These are phyloP conservation scores for Eupithecia centaureata DNA, from an alignment of 2,888 invertebrate genomes.

Conservation along the genomic window DNA sequence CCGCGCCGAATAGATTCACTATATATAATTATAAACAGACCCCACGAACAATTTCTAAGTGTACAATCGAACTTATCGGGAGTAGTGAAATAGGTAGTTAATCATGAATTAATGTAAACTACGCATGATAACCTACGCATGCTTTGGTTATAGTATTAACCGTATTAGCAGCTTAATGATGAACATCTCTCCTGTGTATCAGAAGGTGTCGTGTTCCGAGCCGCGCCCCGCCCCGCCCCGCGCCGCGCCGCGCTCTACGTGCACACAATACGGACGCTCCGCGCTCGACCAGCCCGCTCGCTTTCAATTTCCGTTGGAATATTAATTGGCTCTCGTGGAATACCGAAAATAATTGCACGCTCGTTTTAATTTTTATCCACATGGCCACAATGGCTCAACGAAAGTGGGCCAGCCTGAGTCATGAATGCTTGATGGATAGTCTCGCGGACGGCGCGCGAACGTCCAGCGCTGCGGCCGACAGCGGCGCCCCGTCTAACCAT, in stretches of 20 bases:
- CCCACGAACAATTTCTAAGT: conserved; percentile 34
- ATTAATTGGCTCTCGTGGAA: conserved; percentile 29
- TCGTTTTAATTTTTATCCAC: conserved; percentile 41
- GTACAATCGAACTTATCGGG: conserved; percentile 25
- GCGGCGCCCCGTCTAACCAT: conserved; percentile 55
- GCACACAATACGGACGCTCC: conserved; percentile 36
- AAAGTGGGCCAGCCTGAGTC: conserved; percentile 60
- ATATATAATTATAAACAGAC: conserved; percentile 43
- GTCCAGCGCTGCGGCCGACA: conserved; percentile 19
- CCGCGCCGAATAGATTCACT: conserved; percentile 41
- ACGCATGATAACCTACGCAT: too few species aligned
- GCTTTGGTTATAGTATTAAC: too few species aligned
- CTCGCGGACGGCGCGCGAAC: conserved; percentile 41
- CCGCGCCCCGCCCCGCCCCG: background rate
- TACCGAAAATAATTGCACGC: conserved; percentile 47
- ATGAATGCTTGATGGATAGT: conserved; percentile 51
- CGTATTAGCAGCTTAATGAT: background rate
- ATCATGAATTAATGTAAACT: conserved; percentile 12
- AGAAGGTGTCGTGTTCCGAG: background rate
- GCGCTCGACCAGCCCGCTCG: conserved; percentile 51
- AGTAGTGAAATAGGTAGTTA: conserved; percentile 37
- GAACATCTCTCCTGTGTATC: conserved; percentile 3
- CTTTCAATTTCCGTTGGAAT: conserved; percentile 53
- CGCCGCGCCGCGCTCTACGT: background rate
- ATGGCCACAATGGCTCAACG: conserved; percentile 44